These are phyloP conservation scores for Sycon ciliatum DNA, from an alignment of 37 sponge, comb jelly and placozoan species.

Conservation along the genomic window DNA sequence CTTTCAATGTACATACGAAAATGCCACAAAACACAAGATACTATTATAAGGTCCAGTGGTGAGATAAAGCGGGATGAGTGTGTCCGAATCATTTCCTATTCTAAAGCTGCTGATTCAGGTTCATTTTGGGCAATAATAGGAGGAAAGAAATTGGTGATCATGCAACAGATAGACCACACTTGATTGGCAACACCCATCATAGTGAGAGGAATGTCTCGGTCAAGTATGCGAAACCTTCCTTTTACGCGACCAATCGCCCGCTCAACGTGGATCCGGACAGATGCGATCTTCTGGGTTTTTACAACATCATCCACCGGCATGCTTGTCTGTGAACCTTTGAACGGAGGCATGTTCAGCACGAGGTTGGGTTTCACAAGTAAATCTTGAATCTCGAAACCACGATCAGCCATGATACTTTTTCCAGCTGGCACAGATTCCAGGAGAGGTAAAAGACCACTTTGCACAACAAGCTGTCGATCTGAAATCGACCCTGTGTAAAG, in stretches of 20 bases:
- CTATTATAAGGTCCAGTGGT: too few relatives aligned
- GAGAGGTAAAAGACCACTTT: conserved; percentile 28
- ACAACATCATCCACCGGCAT: conserved; percentile 34
- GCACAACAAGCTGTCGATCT: conserved; percentile 37
- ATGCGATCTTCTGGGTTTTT: conserved; percentile 40
- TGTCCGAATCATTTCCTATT: too few relatives aligned
- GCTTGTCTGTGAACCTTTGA: conserved; percentile 34
- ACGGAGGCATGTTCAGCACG: conserved; percentile 49
- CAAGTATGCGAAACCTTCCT: conserved; percentile 43
- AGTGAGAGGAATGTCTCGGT: conserved; percentile 29
- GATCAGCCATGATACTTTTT: conserved; percentile 46
- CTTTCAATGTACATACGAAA: too few relatives aligned
- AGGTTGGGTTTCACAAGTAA: conserved; percentile 30
- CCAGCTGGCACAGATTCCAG: conserved; percentile 37
- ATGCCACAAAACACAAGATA: too few relatives aligned
- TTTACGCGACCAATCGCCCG: conserved; percentile 40
- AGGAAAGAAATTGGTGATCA: conserved; percentile 38
- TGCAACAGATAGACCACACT: conserved; percentile 41
- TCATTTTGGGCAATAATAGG: too few relatives aligned
- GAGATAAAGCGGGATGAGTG: too few relatives aligned
- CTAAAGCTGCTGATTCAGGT: too few relatives aligned
- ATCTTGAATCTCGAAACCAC: conserved; percentile 52
- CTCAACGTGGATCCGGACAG: conserved; percentile 45
- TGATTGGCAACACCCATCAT: conserved; percentile 23
- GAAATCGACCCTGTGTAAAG: conserved; percentile 32